Conservation (phyloP, 2,888 invertebrate genomes). For the Drosophila longiperda region DNA sequence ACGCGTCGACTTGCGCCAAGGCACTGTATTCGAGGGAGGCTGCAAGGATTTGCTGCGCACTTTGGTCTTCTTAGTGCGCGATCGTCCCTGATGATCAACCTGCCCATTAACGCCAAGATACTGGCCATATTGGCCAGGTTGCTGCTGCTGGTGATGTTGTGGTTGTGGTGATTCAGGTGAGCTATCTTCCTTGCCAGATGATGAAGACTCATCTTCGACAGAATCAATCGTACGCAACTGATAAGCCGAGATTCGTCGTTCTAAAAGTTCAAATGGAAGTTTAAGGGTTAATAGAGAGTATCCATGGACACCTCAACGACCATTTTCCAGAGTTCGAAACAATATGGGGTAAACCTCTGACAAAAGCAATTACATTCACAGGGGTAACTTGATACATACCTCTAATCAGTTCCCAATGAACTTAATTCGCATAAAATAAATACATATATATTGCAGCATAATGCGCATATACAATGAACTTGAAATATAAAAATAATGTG, state of each 20-base stretch:
- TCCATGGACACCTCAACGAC: neutral
- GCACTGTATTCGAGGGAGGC: conserved; percentile 82
- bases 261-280: conserved; percentile 66
- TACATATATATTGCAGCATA: conserved; percentile 38
- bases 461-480: conserved; percentile 63
- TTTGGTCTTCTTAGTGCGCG: conserved; percentile 82
- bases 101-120: conserved; percentile 78
- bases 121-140: conserved; percentile 73
- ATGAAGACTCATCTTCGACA: conserved; percentile 84
- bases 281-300: conserved; percentile 23
- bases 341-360: neutral
- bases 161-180: conserved; percentile 82
- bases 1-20: conserved; percentile 84
- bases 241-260: conserved; percentile 84
- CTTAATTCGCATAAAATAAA: conserved; percentile 44
- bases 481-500: conserved; percentile 54
- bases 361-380: neutral
- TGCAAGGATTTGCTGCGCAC: conserved; percentile 84
- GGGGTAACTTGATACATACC: conserved; percentile 49
- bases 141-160: conserved; percentile 58
- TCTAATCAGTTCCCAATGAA: conserved; percentile 13
- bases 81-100: conserved; percentile 79
- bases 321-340: conserved; percentile 62
- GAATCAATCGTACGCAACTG: conserved; percentile 83
- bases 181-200: conserved; percentile 84